A percentile compares a stretch with the other conserved stretches of the same genome.
phyloP scores from a whole-genome alignment of 2,888 invertebrate genomes.

The Amblyteles armatorius region DNA sequence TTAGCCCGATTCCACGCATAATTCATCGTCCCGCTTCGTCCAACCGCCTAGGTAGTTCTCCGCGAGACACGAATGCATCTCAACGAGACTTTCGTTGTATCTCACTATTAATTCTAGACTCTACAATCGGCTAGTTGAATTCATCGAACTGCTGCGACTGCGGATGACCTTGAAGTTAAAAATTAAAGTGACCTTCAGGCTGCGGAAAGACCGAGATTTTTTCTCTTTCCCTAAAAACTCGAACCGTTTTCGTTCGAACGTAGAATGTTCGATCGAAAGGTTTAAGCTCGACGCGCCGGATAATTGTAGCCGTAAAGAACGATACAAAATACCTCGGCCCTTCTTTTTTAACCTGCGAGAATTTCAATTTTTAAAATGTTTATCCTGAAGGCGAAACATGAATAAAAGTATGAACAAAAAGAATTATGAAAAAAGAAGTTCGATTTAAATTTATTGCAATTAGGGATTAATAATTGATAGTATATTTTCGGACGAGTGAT shows the following conservation, averaged over 20 bases:
- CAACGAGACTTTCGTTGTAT: background rate
- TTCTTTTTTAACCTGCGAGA: too few species aligned
- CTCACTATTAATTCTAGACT: background rate
- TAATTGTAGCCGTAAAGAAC: too few species aligned
- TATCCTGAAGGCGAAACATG: background rate
- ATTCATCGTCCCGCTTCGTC: constrained; percentile 74
- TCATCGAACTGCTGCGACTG: background rate
- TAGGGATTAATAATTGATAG: background rate
- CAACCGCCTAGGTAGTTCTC: background rate
- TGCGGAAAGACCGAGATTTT: background rate
- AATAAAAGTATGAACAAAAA: too few species aligned
- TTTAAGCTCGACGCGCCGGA: too few species aligned
- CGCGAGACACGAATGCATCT: background rate
- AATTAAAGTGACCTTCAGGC: background rate
- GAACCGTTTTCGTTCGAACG: too few species aligned
- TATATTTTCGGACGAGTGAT: background rate
- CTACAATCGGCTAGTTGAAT: background rate
- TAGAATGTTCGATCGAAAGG: too few species aligned
- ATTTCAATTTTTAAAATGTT: background rate
- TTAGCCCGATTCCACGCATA: constrained; percentile 78
- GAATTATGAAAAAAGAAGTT: background rate
- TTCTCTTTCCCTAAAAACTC: background rate
- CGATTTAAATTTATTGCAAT: constrained; percentile 2
- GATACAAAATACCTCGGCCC: too few species aligned
- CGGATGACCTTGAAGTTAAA: background rate